Evolutionary conservation across 2,113 vertebrate genomes (phyloP), one percentile per base, ranked within the genome.

Genomic region (Machaerirhynchus nigripectus): DNA sequence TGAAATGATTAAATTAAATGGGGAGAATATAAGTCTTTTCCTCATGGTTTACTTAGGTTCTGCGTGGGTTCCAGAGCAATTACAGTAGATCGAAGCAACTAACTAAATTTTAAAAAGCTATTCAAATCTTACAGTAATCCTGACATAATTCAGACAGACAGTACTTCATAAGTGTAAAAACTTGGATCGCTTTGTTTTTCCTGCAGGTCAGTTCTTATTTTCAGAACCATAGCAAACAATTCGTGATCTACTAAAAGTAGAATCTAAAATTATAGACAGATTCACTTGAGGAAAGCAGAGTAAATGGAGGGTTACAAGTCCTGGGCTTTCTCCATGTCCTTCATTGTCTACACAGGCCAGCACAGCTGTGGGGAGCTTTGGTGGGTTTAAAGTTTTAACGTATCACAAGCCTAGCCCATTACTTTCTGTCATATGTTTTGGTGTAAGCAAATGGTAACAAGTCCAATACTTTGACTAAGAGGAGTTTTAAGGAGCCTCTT

Each of bases 221-320:
- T 84, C 68, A 77, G 53, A 93, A 73, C 57, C 1, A 3, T 39
- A 79, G 67, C 37, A 93, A 77, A 67, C 10, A 39, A 64, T 71
- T 47, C 78, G 39, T 74, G 59, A 90, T 84, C 47, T 92, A 7
- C 84, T 74, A 70, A 69, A 91, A 95, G 55, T 28, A 76, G 78
- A 88, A 86, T 33, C 30, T 85, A 61, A 90, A 93, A 93, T 92
- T 75, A 93, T 39, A 61, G 35, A 59, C n/a, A 85, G 75, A 76
- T 80, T 77, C 55, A 74, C 30, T 76, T 91, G 50, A 73, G 46
- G 50, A 95, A 76, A 42, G 53, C 53, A 56, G 49, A 79, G 87
- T 68, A 84, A 95, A 68, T 49, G 16, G 26, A 92, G 50, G 73
- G n/a, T 57, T 91, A 53, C 0, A 4, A 89, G 56, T 46, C 23